A percentile compares a stretch with the other conserved stretches of the same genome.
Evolutionary conservation across 2,888 invertebrate species (phyloP).

Genomic region (Deilephila porcellus): DNA sequence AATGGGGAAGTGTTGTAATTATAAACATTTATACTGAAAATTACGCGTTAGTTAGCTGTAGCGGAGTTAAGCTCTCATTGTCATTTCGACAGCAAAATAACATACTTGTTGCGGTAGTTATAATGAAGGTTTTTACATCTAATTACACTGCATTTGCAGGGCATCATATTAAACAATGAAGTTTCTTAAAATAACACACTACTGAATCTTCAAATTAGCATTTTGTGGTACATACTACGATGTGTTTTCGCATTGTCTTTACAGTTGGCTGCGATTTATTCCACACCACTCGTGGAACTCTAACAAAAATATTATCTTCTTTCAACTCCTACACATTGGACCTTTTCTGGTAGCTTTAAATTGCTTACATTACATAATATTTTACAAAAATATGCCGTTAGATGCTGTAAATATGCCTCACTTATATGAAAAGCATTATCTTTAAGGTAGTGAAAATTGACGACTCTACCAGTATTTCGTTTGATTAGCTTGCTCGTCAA

Average conservation of each 20-base stretch:
- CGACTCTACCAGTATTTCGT: not conserved
- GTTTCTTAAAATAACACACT: no score
- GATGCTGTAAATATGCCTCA: no score
- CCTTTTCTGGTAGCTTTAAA: not conserved
- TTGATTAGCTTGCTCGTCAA: not conserved
- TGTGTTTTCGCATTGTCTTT: not conserved
- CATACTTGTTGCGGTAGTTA: not conserved
- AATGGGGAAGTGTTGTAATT: slow-evolving; percentile 63
- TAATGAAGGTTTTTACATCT: not conserved
- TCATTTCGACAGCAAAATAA: slow-evolving; percentile 1
- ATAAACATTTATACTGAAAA: slow-evolving; percentile 29
- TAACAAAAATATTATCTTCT: not conserved
- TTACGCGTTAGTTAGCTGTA: slow-evolving; percentile 2
- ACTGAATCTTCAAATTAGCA: slow-evolving; percentile 7
- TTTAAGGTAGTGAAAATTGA: no score
- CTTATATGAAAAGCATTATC: no score
- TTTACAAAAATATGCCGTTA: no score
- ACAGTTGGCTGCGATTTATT: slow-evolving; percentile 6
- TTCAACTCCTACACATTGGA: not conserved
- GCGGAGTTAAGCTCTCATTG: not conserved
- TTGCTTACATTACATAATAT: not conserved
- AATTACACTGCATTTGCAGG: not conserved
- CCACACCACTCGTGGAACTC: not conserved
- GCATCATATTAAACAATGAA: no score
- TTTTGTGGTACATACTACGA: not conserved